A percentile compares a stretch with the other conserved stretches of the same genome.
Evolutionary conservation across 2,113 vertebrate genomes (phyloP).

Genomic region (Psophia crepitans): DNA sequence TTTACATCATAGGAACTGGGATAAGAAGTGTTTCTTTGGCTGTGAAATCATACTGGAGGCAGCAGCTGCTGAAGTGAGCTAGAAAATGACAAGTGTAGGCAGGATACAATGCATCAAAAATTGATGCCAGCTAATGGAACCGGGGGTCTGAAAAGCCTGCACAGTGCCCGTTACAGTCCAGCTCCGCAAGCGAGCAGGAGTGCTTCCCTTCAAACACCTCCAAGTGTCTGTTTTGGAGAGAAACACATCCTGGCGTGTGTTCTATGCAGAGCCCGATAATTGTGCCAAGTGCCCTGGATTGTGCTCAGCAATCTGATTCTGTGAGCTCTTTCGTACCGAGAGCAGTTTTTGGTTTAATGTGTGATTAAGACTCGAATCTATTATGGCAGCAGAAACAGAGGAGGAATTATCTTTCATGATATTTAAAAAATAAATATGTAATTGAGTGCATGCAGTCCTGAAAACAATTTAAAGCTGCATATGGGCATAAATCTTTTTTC

Average conservation of each 20-base stretch:
- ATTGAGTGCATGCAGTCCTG: not conserved
- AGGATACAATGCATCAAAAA: conserved; percentile 29
- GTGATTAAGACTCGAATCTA: not conserved
- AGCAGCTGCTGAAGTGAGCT: conserved; percentile 31
- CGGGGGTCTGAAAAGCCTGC: not conserved
- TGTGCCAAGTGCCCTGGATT: not conserved
- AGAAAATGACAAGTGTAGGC: not conserved
- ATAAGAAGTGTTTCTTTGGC: not conserved
- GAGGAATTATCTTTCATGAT: not conserved
- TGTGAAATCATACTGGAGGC: not conserved
- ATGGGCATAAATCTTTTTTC: not conserved
- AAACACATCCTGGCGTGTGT: not conserved
- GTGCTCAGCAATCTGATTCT: not conserved
- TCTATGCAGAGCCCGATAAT: not conserved
- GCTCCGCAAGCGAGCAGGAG: not conserved
- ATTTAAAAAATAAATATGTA: not conserved
- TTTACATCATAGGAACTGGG: not conserved
- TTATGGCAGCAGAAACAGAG: not conserved
- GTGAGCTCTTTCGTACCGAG: not conserved
- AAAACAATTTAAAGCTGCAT: not conserved
- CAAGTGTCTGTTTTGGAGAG: not conserved
- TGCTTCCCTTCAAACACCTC: not conserved
- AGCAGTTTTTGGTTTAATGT: not conserved
- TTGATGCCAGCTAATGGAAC: not conserved
- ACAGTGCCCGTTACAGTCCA: not conserved